Conservation (phyloP, 2,797 vertebrate species). For the Hipposideros larvatus region DNA sequence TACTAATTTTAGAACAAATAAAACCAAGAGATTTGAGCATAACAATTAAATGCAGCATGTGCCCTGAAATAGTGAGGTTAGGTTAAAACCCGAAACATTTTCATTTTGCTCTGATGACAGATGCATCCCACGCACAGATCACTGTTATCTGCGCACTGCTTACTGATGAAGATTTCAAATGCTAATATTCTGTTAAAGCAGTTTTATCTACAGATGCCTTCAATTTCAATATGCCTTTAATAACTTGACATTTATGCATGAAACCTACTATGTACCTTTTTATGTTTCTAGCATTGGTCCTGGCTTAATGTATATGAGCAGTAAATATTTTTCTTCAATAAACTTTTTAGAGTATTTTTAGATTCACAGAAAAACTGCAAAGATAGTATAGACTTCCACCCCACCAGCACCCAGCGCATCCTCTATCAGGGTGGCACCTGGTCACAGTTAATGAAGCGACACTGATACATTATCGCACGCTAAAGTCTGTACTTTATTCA, state of each 20-base stretch:
- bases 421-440: background rate
- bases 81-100: background rate
- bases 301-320: background rate
- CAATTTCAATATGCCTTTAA: background rate
- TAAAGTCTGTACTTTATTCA: background rate
- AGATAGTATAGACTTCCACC: background rate
- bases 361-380: background rate
- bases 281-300: background rate
- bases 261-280: background rate
- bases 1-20: background rate
- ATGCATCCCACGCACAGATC: background rate
- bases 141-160: background rate
- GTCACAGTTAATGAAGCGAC: background rate
- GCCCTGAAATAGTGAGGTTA: background rate
- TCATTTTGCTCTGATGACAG: background rate
- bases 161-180: background rate
- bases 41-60: background rate
- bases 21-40: background rate
- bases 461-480: background rate
- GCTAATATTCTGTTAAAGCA: background rate
- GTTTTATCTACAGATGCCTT: background rate
- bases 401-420: background rate
- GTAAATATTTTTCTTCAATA: background rate
- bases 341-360: background rate
- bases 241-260: background rate